phyloP scores from a whole-genome alignment of 2,888 invertebrate species.

The Aphrophora alni region DNA sequence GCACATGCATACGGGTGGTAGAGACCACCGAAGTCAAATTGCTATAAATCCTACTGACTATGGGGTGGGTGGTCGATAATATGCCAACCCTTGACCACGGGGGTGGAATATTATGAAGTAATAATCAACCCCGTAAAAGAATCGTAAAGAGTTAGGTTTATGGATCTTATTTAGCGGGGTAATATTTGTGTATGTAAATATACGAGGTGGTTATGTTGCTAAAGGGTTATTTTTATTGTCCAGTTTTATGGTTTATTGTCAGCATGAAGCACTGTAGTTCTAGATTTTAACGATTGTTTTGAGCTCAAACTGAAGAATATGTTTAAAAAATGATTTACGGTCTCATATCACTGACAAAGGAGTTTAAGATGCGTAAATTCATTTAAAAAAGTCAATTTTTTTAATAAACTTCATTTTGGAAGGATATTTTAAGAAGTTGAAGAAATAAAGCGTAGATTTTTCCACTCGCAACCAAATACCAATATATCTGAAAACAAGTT shows the following conservation, averaged over 20 bases:
- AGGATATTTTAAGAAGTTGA: no score
- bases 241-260: not conserved
- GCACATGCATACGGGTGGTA: not conserved
- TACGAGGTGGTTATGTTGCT: not conserved
- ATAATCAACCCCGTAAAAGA: not conserved
- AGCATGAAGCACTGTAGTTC: not conserved
- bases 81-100: constrained; percentile 2
- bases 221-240: not conserved
- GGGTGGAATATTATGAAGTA: not conserved
- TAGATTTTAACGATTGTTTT: not conserved
- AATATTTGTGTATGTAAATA: not conserved
- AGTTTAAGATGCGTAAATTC: no score
- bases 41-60: not conserved
- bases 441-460: no score
- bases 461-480: no score
- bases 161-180: not conserved
- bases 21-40: not conserved
- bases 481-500: no score
- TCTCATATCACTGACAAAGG: no score
- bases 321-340: not conserved
- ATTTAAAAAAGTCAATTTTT: no score
- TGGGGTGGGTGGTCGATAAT: not conserved
- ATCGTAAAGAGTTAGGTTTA: not conserved
- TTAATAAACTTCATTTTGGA: no score
- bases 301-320: not conserved